phyloP scores from a whole-genome alignment of 2,113 vertebrate genomes.

The Stomatorhinus ivindoensis region DNA sequence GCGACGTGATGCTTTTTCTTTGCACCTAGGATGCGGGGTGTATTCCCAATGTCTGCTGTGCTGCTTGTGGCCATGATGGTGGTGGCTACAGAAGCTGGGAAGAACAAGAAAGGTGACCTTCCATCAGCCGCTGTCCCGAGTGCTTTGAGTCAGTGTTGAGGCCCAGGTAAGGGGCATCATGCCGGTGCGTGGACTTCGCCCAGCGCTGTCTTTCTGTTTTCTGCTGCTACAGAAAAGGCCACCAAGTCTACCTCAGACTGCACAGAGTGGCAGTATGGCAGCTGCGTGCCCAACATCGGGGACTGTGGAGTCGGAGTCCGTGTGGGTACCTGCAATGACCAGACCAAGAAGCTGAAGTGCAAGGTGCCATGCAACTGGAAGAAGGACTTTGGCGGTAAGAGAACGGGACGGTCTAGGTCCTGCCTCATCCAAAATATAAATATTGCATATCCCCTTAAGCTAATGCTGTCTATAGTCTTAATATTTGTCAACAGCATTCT shows the following conservation, averaged over 20 bases:
- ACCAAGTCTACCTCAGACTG: conserved; percentile 63
- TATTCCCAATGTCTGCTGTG: conserved; percentile 51
- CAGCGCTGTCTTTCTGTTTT: not conserved
- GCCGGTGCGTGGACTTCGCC: too few relatives aligned
- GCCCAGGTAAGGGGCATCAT: not conserved
- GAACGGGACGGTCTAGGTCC: not conserved
- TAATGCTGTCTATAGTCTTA: not conserved
- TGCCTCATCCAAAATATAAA: not conserved
- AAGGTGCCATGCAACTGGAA: conserved; percentile 97
- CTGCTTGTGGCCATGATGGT: conserved; percentile 69
- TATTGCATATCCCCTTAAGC: not conserved
- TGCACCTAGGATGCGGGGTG: conserved; percentile 66
- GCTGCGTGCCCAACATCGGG: conserved; percentile 73
- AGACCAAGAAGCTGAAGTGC: conserved; percentile 74
- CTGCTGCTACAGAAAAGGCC: conserved; percentile 55
- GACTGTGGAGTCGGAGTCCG: conserved; percentile 81
- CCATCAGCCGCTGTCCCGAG: not conserved
- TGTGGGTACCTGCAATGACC: conserved; percentile 71
- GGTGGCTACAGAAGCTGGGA: conserved; percentile 61
- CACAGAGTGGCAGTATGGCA: conserved; percentile 70
- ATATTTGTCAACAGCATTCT: not conserved
- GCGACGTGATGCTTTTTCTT: not conserved
- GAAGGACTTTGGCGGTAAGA: conserved; percentile 86
- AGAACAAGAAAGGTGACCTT: conserved; percentile 62
- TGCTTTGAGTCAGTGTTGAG: not conserved